Evolutionary conservation across 1,140 invertebrate genomes (phyloP).

Genomic region (Gryon sp.): DNA sequence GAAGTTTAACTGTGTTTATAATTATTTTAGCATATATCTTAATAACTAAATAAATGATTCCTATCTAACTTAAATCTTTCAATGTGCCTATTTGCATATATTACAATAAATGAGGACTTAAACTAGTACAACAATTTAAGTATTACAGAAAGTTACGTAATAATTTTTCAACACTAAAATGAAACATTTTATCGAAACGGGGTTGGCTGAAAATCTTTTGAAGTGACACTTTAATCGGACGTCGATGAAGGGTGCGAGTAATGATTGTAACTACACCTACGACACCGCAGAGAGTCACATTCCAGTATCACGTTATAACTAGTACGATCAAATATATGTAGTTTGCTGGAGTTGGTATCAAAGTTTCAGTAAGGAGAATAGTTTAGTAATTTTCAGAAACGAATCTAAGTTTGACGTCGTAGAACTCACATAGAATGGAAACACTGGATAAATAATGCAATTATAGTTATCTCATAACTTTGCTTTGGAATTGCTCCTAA

Average conservation of each 20-base stretch:
- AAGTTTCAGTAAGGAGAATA: conserved; percentile 65
- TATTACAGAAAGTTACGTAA: too few relatives aligned
- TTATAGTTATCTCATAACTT: conserved; percentile 63
- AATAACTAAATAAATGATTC: too few relatives aligned
- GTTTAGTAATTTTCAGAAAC: conserved; percentile 63
- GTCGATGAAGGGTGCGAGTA: conserved; percentile 38
- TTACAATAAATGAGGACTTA: too few relatives aligned
- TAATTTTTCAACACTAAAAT: conserved; percentile 4
- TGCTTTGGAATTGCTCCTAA: conserved; percentile 33
- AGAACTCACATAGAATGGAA: conserved; percentile 59
- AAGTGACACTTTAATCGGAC: conserved; percentile 26
- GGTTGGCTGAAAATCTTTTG: neutral
- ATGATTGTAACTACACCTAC: conserved; percentile 57
- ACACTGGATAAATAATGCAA: conserved; percentile 64
- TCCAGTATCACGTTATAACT: conserved; percentile 59
- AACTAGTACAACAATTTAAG: too few relatives aligned
- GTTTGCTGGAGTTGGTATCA: conserved; percentile 62
- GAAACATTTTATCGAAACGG: neutral
- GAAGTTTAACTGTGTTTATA: too few relatives aligned
- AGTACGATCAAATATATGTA: conserved; percentile 61
- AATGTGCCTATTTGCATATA: too few relatives aligned
- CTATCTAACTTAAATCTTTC: too few relatives aligned
- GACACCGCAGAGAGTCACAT: conserved; percentile 57
- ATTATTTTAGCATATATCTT: too few relatives aligned
- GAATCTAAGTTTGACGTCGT: conserved; percentile 62